phyloP scores from a whole-genome alignment of 2,888 invertebrate genomes.

The Lochmaea capreae region DNA sequence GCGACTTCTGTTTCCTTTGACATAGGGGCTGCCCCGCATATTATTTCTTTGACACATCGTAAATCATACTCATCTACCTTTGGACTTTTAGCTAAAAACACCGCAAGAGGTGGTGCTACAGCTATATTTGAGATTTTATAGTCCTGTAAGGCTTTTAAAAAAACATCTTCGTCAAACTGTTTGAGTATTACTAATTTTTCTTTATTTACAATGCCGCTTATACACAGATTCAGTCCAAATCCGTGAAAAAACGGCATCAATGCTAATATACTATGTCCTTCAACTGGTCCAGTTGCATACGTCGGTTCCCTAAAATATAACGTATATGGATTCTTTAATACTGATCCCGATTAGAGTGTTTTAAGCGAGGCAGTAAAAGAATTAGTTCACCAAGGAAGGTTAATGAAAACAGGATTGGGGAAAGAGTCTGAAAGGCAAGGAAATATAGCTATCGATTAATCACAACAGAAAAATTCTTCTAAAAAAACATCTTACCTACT shows the following conservation, averaged over 20 bases:
- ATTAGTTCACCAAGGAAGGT: no score
- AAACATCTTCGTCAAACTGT: conserved; percentile 72
- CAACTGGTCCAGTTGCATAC: neutral
- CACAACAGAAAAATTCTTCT: no score
- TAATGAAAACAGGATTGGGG: no score
- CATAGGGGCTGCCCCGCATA: conserved; percentile 86
- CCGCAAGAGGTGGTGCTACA: conserved; percentile 85
- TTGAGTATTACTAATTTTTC: conserved; percentile 68
- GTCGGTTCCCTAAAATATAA: conserved; percentile 4
- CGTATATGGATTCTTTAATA: neutral
- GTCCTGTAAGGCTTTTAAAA: conserved; percentile 76
- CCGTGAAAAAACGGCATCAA: conserved; percentile 87
- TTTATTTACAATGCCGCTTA: conserved; percentile 69
- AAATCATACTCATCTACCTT: conserved; percentile 81
- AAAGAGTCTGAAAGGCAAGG: no score
- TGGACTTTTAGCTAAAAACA: conserved; percentile 85
- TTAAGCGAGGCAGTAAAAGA: no score
- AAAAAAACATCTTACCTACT: conserved; percentile 40
- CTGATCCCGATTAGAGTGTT: no score
- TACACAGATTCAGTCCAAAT: conserved; percentile 77
- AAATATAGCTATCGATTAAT: no score
- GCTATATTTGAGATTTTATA: conserved; percentile 69
- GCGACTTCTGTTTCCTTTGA: conserved; percentile 76
- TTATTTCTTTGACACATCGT: conserved; percentile 74
- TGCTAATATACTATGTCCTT: conserved; percentile 63